phyloP scores from a whole-genome alignment of 2,113 vertebrate genomes.

The Pavo muticus region DNA sequence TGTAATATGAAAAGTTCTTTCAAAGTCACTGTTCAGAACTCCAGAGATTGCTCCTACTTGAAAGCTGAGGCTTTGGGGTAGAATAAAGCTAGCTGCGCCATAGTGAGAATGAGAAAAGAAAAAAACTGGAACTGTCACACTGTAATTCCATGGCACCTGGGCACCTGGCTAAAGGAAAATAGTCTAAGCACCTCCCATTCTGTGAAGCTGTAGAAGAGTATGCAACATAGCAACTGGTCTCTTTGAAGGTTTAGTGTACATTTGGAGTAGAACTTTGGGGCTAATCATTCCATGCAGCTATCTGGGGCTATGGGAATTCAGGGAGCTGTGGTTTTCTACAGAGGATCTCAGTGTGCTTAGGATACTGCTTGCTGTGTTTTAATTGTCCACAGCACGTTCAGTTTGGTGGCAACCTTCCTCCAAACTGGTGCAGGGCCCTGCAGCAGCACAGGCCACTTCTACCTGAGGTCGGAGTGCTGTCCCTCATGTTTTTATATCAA shows the following conservation, averaged over 20 bases:
- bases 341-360: not conserved
- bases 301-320: not conserved
- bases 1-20: not conserved
- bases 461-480: not conserved
- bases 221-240: not conserved
- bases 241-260: accelerated
- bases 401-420: not conserved
- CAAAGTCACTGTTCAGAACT: not conserved
- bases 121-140: not conserved
- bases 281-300: not conserved
- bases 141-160: not conserved
- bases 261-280: not conserved
- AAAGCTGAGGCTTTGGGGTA: not conserved
- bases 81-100: not conserved
- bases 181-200: not conserved
- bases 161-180: not conserved
- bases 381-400: not conserved
- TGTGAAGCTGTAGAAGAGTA: not conserved
- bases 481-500: not conserved
- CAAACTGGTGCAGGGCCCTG: not conserved
- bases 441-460: not conserved
- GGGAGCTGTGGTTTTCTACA: not conserved
- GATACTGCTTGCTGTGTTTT: not conserved
- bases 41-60: not conserved
- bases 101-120: not conserved